Evolutionary conservation across 2,113 vertebrate species (phyloP).

Genomic region (Chelonoidis abingdonii): DNA sequence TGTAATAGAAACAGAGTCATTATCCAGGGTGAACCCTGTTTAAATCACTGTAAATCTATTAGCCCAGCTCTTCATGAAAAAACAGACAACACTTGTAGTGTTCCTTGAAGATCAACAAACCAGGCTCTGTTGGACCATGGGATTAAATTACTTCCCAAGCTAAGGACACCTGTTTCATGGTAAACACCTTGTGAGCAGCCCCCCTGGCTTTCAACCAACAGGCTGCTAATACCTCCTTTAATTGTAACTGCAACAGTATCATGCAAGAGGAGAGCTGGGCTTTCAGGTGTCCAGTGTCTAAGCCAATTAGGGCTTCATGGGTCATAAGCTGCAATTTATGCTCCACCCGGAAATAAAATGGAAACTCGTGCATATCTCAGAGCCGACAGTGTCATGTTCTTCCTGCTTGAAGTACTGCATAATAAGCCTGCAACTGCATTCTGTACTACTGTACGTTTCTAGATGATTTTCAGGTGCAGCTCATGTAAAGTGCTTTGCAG

Average conservation of each 20-base stretch:
- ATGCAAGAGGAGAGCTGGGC: not conserved
- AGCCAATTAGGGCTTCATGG: not conserved
- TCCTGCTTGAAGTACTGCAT: not conserved
- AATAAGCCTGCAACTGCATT: not conserved
- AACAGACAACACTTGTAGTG: conserved; percentile 46
- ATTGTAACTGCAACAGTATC: not conserved
- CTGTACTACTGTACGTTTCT: not conserved
- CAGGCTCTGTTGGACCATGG: conserved; percentile 58
- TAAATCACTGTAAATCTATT: conserved; percentile 59
- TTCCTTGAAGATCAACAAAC: conserved; percentile 61
- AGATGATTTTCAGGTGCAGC: not conserved
- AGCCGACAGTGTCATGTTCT: not conserved
- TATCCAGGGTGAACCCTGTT: conserved; percentile 46
- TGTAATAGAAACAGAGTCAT: conserved; percentile 40
- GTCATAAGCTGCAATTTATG: not conserved
- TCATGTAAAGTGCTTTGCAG: not conserved
- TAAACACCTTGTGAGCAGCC: conserved; percentile 22
- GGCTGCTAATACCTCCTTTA: not conserved
- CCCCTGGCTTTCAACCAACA: conserved; percentile 5
- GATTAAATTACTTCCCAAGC: conserved; percentile 60
- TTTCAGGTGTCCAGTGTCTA: not conserved
- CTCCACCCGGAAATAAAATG: not conserved
- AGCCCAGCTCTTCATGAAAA: conserved; percentile 58
- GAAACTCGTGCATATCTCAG: not conserved
- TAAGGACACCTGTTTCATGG: conserved; percentile 11